Base-by-base conservation (phyloP, 2,113 vertebrate genomes). In the Bolborhynchus lineola region DNA sequence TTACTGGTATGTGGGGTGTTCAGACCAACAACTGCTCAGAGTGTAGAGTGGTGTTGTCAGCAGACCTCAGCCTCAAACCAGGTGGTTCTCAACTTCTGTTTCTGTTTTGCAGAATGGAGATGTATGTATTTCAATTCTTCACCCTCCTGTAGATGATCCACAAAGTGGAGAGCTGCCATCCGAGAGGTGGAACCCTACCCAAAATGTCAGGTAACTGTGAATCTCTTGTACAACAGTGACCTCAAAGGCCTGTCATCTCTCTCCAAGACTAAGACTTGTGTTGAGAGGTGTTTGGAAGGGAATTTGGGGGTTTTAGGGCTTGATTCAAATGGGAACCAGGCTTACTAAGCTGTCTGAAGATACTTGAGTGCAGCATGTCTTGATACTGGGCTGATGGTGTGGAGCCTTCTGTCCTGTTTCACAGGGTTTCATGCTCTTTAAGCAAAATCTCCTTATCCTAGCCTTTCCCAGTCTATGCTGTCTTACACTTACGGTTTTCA, bases 111-210 rank as follows among this genome's bases (percentile, higher is more conserved):
- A 99, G 99, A 99, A 99, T 85, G 99, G 99, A 95, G 99, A 99
- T 88, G 99, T 99, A 88, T 99, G 99, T 96, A 99, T 99, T 98
- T 99, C 99, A 82, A 99, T 99, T 97, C 98, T 99, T 96, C 99
- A 99, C 76, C 99, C 99, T 26, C 99, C 99, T 78, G 99, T 99
- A 93, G 99, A 99, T 95, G 99, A 99, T 95, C 99, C 99, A 88
- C 99, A 99, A 97, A 99, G 99, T 64, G 99, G 99, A 95, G 99
- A 99, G 94, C 98, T 99, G 87, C 99, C 99, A 6, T 99, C 99
- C 3, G 99, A 99, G 97, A 98, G 99, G 98, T 99, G 99, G 99
- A 99, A 99, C 97, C 99, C 99, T 91, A 99, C 99, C 55, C 99
- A 99, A 97, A 99, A 99, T 50, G 99, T 99, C 98, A 99, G 99